Base-by-base conservation (phyloP, 2,797 vertebrate species). In the Borostomias antarcticus region DNA sequence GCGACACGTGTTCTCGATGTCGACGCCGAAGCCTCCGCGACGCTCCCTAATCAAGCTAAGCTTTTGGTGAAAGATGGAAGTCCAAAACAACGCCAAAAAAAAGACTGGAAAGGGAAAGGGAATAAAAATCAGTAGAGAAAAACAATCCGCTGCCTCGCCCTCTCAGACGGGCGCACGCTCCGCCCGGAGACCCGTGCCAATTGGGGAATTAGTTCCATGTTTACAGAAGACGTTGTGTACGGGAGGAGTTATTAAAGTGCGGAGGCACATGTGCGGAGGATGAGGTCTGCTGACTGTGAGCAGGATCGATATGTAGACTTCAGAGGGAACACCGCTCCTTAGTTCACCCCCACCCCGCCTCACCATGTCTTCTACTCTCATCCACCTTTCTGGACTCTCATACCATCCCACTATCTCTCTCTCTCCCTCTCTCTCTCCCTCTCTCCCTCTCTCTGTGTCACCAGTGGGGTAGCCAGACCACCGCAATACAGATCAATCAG, bases 161-260 rank as follows among this genome's bases (percentile, higher is more conserved):
- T n/a, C n/a, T n/a, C n/a, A n/a, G n/a, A n/a, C n/a, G n/a, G n/a
- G n/a, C n/a, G n/a, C n/a, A n/a, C n/a, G n/a, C n/a, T n/a, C n/a
- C n/a, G n/a, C n/a, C n/a, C n/a, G n/a, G n/a, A n/a, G n/a, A n/a
- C n/a, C n/a, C n/a, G n/a, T n/a, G n/a, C n/a, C n/a, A n/a, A n/a
- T n/a, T n/a, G n/a, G n/a, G n/a, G n/a, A n/a, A n/a, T n/a, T n/a
- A n/a, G n/a, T n/a, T n/a, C n/a, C n/a, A n/a, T n/a, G n/a, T n/a
- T n/a, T n/a, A n/a, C n/a, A n/a, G n/a, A n/a, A 74, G 62, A 72
- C 73, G 83, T 78, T 33, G 71, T 47, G 57, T 52, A 64, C n/a
- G n/a, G 7, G 62, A 69, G 85, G 60, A 81, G 86, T 83, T 79
- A 83, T 88, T 86, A 73, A 86, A 83, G 70, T 56, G 59, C 54